Evolutionary conservation across 2,113 vertebrate genomes (phyloP).

Genomic region (Glaucomys volans): DNA sequence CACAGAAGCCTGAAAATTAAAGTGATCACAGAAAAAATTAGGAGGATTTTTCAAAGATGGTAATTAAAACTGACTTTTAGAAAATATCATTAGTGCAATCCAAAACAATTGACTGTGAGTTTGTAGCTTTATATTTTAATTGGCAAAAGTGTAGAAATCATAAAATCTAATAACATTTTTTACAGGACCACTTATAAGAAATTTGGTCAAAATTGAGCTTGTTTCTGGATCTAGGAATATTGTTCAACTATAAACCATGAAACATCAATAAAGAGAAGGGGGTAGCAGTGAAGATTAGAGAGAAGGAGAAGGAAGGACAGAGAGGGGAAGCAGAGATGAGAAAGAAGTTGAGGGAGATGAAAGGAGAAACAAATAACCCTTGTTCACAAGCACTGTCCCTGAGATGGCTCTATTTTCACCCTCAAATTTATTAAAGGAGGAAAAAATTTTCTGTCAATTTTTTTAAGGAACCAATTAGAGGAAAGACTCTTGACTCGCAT

Average conservation of each 20-base stretch:
- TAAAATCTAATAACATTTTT: not conserved
- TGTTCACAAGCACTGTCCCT: not conserved
- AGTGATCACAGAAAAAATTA: not conserved
- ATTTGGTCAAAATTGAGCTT: not conserved
- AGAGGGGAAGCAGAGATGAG: not conserved
- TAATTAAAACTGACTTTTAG: not conserved
- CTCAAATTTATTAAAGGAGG: constrained; percentile 26
- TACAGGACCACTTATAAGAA: not conserved
- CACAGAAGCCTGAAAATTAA: not conserved
- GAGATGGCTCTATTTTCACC: not conserved
- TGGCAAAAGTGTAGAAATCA: not conserved
- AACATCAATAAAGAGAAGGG: not conserved
- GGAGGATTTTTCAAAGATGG: not conserved
- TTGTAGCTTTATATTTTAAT: not conserved
- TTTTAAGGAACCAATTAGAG: constrained; percentile 65
- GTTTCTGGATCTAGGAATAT: not conserved
- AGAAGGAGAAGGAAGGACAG: not conserved
- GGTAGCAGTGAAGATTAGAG: fast-evolving
- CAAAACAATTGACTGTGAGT: not conserved
- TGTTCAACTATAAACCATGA: not conserved
- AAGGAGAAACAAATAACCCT: not conserved
- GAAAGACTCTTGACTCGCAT: constrained; percentile 69
- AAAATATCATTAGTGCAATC: not conserved
- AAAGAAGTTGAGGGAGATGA: not conserved
- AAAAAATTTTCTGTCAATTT: not conserved